phyloP scores from a whole-genome alignment of 2,113 vertebrate species.

The Thamnophis sirtalis region DNA sequence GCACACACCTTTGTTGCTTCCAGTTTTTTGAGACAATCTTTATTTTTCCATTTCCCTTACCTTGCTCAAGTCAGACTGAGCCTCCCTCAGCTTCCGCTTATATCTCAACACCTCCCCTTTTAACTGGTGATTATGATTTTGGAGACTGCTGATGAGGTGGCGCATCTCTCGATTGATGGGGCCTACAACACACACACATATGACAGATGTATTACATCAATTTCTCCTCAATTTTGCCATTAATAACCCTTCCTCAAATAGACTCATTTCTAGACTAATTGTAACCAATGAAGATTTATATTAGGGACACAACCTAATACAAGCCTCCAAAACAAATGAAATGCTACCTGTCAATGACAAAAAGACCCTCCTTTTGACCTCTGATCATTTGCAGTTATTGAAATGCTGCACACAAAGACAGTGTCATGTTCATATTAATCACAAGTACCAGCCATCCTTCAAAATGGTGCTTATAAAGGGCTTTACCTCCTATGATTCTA shows the following conservation, averaged over 20 bases:
- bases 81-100: conserved; percentile 87
- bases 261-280: not conserved
- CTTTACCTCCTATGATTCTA: not conserved
- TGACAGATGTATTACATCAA: not conserved
- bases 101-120: conserved; percentile 93
- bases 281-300: not conserved
- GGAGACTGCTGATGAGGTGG: conserved; percentile 94
- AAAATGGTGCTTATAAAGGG: not conserved
- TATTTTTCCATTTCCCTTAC: conserved; percentile 51
- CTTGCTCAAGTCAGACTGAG: conserved; percentile 89
- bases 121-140: conserved; percentile 96
- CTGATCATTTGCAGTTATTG: not conserved
- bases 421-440: not conserved
- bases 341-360: not conserved
- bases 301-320: not conserved
- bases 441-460: not conserved
- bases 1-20: not conserved
- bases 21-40: not conserved
- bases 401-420: not conserved
- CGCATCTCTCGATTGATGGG: conserved; percentile 97
- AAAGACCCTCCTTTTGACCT: not conserved
- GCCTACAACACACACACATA: conserved; percentile 66
- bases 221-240: not conserved
- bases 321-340: not conserved
- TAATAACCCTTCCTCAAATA: not conserved